Evolutionary conservation across 2,888 invertebrate genomes (phyloP), one percentile per base, ranked within the genome.

Genomic region (Troides helena): DNA sequence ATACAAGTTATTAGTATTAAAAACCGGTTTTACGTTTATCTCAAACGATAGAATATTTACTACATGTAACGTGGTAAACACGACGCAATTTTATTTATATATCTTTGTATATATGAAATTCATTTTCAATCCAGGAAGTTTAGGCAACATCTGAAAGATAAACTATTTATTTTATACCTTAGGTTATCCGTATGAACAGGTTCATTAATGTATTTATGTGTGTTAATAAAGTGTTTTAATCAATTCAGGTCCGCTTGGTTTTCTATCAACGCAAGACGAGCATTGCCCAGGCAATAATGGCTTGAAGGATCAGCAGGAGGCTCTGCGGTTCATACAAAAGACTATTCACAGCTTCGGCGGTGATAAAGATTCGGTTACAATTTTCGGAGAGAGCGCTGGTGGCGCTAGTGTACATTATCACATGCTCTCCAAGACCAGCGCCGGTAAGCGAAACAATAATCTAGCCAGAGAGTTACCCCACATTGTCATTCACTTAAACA

Each of bases 321-420:
- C 95, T 0, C 84, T 95, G 0, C 88, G 94, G 69, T 95, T 95
- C 89, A 92, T 95, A 18, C 93, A 94, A 71, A 91, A 93, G 69
- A 94, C 93, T 71, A 95, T 95, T 39, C 90, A 85, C 58, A 84
- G 88, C 30, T 95, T 95, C 71, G 95, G 95, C 0, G 95, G 95
- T 0, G 93, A 95, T 82, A 94, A 94, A 1, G 82, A 93, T 36
- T 93, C 94, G 10, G 95, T 95, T 0, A 95, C 95, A 0, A 88
- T 95, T 66, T 95, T 95, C 73, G 95, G 95, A 0, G 95, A 95
- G 77, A 95, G 95, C 77, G 95, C 95, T 0, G 95, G 95, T 5
- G 95, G 95, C 0, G 95, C 94, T 1, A 95, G 95, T 75, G 95
- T 94, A 1, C 95, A 95, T 58, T 95, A 94, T 72, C 95, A 95